Base-by-base conservation (phyloP, 2,113 vertebrate species). In the Felis catus region DNA sequence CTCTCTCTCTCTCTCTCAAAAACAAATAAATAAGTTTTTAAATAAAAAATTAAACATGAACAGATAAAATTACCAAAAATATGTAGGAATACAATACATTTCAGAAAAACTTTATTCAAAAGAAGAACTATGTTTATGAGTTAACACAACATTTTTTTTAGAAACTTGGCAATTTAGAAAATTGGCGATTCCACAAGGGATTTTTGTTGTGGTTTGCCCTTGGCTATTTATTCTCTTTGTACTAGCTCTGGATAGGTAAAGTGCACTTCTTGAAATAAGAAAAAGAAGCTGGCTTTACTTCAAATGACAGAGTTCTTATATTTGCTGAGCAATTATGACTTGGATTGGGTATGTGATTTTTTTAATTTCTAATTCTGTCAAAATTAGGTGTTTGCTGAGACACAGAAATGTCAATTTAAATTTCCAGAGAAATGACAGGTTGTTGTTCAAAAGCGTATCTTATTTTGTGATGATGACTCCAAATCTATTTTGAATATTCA, bases 401-500 rank as follows among this genome's bases (percentile, higher is more conserved):
- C 23, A 81, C 21, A 83, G 70, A 91, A 76, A 83, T 31, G 68
- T 66, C 45, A 31, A 41, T 78, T 91, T 85, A 86, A 91, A 39
- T 63, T 70, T 82, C 12, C 51, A 70, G 39, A 89, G 83, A 89
- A 83, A 68, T 53, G 31, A 70, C 21, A 89, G 45, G 15, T 66
- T 66, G 19, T 65, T 66, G 19, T 71, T 91, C 41, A 73, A 85
- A 96, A 68, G 45, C 31, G 73, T 19, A 33, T 63, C 48, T 92
- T 70, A 48, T 66, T 86, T 3, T 13, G n/a, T 36, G 97, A 70
- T 82, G 76, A 92, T 25, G 15, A 1, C 48, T 39, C 29, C n/a
- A 70, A 82, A 79, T 10, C 55, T 86, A 29, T 66, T 93, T 97
- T 83, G 53, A 94, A n/a, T 51, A 41, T 66, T 71, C 66, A 89